Evolutionary conservation across 2,113 vertebrate species (phyloP), one percentile per base, ranked within the genome.

Genomic region (Sorex araneus): DNA sequence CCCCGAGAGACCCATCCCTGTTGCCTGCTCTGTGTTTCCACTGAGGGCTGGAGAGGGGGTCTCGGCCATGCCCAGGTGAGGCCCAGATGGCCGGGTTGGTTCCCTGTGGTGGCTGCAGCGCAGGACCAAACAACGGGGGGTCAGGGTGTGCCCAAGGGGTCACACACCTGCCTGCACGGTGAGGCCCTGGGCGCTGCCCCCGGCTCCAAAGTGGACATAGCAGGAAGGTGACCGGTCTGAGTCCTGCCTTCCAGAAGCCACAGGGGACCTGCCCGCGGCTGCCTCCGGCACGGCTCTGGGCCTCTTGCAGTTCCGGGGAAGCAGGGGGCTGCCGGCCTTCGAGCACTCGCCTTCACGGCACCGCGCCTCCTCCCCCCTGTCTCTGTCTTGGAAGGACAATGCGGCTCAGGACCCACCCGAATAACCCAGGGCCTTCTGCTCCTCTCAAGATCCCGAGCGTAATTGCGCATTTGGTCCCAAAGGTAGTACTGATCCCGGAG

Each of bases 1-100:
- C 11, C 21, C 32, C 8, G 2, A 10, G 12, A 16, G 34, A 34
- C 21, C 45, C 32, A 1, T 66, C 23, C 3, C n/a, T 80, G 81
- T n/a, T 45, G 2, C 63, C 76, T 0, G 0, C 47, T n/a, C 11
- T 3, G 32, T 7, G 4, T 13, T 21, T 6, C 10, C 28, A 27
- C 40, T 64, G 8, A 8, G 2, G 40, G 63, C 9, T 2, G 47
- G 71, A 60, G 3, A 1, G 40, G 18, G 36, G 6, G 0, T 16
- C 40, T 15, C 0, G 1, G 47, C 54, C 0, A 3, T 11, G 34
- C 2, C n/a, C 15, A 30, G 45, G 27, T 21, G 54, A 25, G 21
- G 64, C 0, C 0, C 5, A 25, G 50, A 23, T 19, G 28, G 15
- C 27, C 63, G 3, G 15, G 3, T 71, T 12, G 15, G 36, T 30